Evolutionary conservation across 2,113 vertebrate genomes (phyloP).

Genomic region (Garra rufa): DNA sequence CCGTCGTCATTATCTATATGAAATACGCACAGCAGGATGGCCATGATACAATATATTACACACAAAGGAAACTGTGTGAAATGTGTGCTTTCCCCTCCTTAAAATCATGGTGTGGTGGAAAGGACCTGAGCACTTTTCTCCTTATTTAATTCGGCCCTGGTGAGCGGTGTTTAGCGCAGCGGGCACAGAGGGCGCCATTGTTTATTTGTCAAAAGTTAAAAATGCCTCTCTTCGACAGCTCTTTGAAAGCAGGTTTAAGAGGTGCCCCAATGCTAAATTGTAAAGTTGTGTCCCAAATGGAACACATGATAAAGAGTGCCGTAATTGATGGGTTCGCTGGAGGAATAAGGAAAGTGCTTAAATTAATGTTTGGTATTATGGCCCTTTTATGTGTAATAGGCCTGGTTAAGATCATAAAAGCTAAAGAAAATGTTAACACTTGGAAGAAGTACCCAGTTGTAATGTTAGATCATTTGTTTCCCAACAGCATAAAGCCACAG

Average conservation of each 20-base stretch:
- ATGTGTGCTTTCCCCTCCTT: conserved; percentile 59
- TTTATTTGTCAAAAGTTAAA: conserved; percentile 76
- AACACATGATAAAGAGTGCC: background rate
- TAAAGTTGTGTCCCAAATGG: conserved; percentile 54
- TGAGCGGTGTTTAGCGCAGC: conserved; percentile 78
- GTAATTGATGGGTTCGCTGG: conserved; percentile 51
- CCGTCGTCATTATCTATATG: conserved; percentile 63
- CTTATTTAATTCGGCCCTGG: conserved; percentile 56
- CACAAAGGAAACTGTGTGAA: conserved; percentile 65
- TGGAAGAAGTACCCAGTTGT: background rate
- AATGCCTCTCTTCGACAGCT: conserved; percentile 72
- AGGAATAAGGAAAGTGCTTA: conserved; percentile 4
- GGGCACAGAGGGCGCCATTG: conserved; percentile 77
- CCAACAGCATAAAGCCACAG: background rate
- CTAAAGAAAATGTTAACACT: conserved; percentile 39
- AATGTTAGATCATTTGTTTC: background rate
- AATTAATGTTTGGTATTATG: conserved; percentile 20
- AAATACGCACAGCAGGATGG: conserved; percentile 65
- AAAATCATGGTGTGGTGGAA: conserved; percentile 39
- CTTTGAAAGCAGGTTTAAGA: conserved; percentile 71
- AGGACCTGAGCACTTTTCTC: conserved; percentile 38
- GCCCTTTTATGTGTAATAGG: conserved; percentile 24
- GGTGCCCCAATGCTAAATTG: conserved; percentile 55
- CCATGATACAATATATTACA: conserved; percentile 66
- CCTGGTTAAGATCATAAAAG: conserved; percentile 52